Base-by-base conservation (phyloP, 2,113 vertebrate genomes). In the Nettapus auritus region DNA sequence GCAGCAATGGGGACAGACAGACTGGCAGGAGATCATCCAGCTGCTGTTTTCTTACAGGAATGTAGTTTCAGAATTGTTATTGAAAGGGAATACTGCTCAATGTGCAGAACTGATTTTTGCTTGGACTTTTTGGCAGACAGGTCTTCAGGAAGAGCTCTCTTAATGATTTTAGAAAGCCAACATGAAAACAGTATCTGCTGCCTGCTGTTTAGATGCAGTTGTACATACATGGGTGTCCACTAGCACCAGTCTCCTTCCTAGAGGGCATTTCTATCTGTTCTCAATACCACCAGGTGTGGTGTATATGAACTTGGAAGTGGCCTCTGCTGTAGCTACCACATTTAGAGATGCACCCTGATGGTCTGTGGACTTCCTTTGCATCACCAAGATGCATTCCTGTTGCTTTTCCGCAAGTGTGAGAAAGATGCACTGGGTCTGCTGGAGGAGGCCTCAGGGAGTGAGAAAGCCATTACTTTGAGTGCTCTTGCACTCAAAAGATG, bases 141-240 rank as follows among this genome's bases (percentile, higher is more conserved):
- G 20, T 23, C 1, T 13, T 77, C 29, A 76, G 44, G 17, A 46
- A 50, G 64, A 77, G 17, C 22, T 62, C 8, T 69, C 19, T 33
- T 53, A 57, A 40, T 25, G 7, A 19, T 52, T 64, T 89, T 28
- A 81, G 44, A 86, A 88, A 91, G 6, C 7, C 13, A 69, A 22
- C 11, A 52, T 14, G 57, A 56, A 85, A 91, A 28, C 8, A 18
- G 0, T 38, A 53, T 55, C 5, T 3, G 5, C 16, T 11, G 84
- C 29, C 9, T 3, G 3, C 3, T 82, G 0, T 34, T 68, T n/a
- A n/a, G 55, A 59, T 38, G 6, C 9, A 38, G 7, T 38, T 71
- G 8, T 60, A n/a, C 6, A 1, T 68, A 3, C 3, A 4, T 9
- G 6, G 17, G 9, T 11, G 7, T 33, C 16, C 7, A 8, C 16